Percentiles rank a stretch among this genome's conserved stretches.
phyloP scores from a whole-genome alignment of 2,797 vertebrate genomes.

The Vultur gryphus region DNA sequence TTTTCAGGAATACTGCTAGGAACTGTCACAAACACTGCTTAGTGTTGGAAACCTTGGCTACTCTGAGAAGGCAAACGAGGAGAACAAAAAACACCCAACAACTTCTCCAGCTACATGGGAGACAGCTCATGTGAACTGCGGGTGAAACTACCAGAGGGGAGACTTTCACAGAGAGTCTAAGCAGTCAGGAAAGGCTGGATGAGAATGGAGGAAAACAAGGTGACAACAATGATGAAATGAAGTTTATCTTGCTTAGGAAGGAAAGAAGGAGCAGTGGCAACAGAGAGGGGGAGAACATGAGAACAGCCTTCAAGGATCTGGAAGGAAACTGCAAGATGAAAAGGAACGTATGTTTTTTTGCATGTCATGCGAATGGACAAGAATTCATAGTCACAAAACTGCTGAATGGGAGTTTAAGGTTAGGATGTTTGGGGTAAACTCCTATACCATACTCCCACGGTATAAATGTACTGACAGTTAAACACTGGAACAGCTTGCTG shows the following conservation, averaged over 20 bases:
- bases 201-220: not conserved
- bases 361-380: not conserved
- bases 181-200: not conserved
- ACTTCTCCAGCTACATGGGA: not conserved
- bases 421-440: not conserved
- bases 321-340: not conserved
- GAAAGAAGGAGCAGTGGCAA: not conserved
- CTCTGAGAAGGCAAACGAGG: not conserved
- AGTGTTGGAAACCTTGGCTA: not conserved
- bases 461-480: not conserved
- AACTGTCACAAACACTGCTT: not conserved
- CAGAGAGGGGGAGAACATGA: not conserved
- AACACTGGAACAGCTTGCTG: slow-evolving; percentile 20
- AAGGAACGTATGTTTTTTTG: not conserved
- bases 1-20: not conserved
- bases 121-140: not conserved
- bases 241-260: not conserved
- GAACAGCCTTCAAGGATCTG: not conserved
- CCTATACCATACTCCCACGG: not conserved
- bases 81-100: not conserved
- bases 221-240: not conserved
- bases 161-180: not conserved
- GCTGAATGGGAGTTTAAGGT: not conserved
- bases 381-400: not conserved
- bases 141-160: not conserved